Evolutionary conservation across 2,888 invertebrate genomes (phyloP).

Genomic region (Andrena camellia): DNA sequence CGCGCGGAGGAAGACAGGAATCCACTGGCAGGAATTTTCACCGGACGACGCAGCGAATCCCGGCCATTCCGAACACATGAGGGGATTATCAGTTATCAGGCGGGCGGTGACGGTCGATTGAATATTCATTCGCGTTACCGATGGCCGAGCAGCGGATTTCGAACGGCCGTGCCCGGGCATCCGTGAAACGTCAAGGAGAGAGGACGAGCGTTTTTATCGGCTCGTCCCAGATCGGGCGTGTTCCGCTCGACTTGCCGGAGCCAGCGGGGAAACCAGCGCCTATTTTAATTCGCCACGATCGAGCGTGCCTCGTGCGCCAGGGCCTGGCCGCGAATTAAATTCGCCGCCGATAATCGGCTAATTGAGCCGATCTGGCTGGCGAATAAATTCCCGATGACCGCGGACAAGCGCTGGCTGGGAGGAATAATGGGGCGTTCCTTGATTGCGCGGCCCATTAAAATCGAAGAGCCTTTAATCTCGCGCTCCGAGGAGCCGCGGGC

Average conservation of each 20-base stretch:
- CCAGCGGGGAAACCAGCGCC: neutral
- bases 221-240: slow-evolving; percentile 5
- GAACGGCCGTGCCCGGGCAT: slow-evolving; percentile 30
- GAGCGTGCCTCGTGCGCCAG: neutral
- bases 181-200: slow-evolving; percentile 36
- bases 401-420: neutral
- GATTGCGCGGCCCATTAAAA: slow-evolving; percentile 10
- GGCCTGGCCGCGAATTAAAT: slow-evolving; percentile 7
- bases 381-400: slow-evolving; percentile 4
- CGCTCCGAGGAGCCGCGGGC: neutral
- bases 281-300: slow-evolving; percentile 9
- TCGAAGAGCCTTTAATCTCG: slow-evolving; percentile 18
- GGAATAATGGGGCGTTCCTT: slow-evolving; percentile 20
- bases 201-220: slow-evolving; percentile 22
- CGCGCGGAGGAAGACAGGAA: neutral
- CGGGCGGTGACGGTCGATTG: slow-evolving; percentile 27
- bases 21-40: neutral
- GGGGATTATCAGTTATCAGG: slow-evolving; percentile 40
- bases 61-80: slow-evolving; percentile 1
- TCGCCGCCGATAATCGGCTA: slow-evolving; percentile 13
- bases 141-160: slow-evolving; percentile 31
- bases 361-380: slow-evolving; percentile 14
- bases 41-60: neutral
- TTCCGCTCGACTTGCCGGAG: slow-evolving; percentile 3
- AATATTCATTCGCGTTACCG: slow-evolving; percentile 55